Evolutionary conservation across 2,888 invertebrate species (phyloP), one percentile per base, ranked within the genome.

Genomic region (Parnassius apollo): DNA sequence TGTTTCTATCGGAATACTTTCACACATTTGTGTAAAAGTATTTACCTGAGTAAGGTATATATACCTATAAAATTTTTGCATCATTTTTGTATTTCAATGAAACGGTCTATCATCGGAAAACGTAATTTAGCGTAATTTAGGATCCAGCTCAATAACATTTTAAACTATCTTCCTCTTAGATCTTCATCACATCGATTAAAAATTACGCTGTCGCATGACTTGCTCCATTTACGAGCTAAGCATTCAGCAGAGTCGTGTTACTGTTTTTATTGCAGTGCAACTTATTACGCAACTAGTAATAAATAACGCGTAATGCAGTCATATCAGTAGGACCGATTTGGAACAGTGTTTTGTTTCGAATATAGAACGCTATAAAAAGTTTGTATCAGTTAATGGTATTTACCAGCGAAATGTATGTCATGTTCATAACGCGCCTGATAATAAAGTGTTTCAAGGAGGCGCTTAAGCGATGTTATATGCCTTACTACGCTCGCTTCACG

Each of bases 381-480:
- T 55, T 46, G 68, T 77, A 73, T 73, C 69, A 71, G 69, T 72
- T 72, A 69, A 75, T 74, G 73, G 77, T 85, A 84, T 87, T 86
- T 84, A 82, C 84, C 69, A 76, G 71, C 76, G 77, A 79, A 81
- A 89, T 84, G 82, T 88, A 72, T 88, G 88, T 88, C 87, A 80
- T 82, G 86, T 84, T 83, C 85, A 86, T 86, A 86, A 85, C 83
- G 82, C 80, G 82, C 69, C 80, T 83, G 89, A 90, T 91, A 89
- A 83, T 83, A 83, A 89, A 86, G 80, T 86, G 84, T 86, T 86
- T 78, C 90, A 91, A 90, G 91, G 91, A 81, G 83, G 84, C 83
- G 74, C 83, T 88, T 86, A 86, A 83, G 85, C 85, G 86, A 88
- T 81, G 78, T 80, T 80, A 80, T 80, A 80, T 76, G 78, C 60